Conservation (phyloP, 2,888 invertebrate species). For the Creontiades dilutus region DNA sequence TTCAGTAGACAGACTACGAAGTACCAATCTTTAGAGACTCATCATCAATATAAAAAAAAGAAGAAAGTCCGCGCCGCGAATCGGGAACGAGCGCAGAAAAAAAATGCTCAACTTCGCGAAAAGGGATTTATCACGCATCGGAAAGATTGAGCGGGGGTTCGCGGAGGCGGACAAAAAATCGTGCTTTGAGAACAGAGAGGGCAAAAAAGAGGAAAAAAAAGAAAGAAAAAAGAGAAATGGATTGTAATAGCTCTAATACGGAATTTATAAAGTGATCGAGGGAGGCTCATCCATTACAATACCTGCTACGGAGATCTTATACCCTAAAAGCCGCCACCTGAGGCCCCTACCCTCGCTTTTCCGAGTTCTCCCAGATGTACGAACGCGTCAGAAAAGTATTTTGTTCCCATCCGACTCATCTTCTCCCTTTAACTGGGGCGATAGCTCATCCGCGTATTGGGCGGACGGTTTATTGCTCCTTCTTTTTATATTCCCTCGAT, state of each 20-base stretch:
- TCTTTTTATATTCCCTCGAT: not conserved
- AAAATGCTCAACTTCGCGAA: not conserved
- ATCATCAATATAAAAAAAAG: not conserved
- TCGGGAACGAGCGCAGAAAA: not conserved
- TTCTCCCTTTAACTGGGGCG: slow-evolving; percentile 45
- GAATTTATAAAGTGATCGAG: slow-evolving; percentile 61
- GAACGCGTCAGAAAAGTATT: slow-evolving; percentile 49
- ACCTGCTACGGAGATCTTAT: slow-evolving; percentile 33
- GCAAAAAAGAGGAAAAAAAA: not conserved
- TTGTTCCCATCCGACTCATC: slow-evolving; percentile 42
- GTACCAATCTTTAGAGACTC: not conserved
- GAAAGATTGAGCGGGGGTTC: slow-evolving; percentile 9
- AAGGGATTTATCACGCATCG: slow-evolving; percentile 29
- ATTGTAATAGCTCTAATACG: slow-evolving; percentile 57
- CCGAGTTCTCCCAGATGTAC: slow-evolving; percentile 21
- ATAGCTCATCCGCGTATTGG: slow-evolving; percentile 50
- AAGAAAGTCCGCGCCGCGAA: not conserved
- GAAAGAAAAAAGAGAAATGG: slow-evolving; percentile 12
- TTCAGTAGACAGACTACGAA: too few relatives aligned
- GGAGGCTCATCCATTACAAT: slow-evolving; percentile 46
- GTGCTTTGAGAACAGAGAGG: not conserved
- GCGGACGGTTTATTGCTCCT: slow-evolving; percentile 37
- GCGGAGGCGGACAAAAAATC: not conserved
- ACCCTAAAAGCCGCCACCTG: slow-evolving; percentile 61
- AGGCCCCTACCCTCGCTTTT: not conserved